phyloP scores from a whole-genome alignment of 2,113 vertebrate genomes.

The Rhinoptilus africanus region DNA sequence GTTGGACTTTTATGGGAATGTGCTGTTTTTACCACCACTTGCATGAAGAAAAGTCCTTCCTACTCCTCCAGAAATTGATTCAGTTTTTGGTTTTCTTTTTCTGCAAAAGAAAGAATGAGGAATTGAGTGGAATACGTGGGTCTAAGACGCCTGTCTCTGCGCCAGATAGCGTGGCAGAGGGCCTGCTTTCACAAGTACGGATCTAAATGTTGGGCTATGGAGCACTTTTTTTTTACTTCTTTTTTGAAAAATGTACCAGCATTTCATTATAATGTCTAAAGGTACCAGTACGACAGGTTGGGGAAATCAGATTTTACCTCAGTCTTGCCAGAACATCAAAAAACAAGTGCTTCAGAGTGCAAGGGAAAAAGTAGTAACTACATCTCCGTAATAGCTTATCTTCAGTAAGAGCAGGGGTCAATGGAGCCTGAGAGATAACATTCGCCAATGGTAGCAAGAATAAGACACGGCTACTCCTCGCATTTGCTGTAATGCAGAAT shows the following conservation, averaged over 20 bases:
- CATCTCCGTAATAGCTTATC: neutral
- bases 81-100: neutral
- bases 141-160: neutral
- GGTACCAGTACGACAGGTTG: neutral
- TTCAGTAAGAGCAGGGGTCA: neutral
- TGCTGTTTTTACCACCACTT: neutral
- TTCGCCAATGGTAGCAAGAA: neutral
- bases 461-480: neutral
- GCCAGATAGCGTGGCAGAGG: neutral
- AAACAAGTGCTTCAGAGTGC: neutral
- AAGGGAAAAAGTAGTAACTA: neutral
- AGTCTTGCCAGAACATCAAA: neutral
- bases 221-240: neutral
- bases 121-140: neutral
- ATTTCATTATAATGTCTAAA: neutral
- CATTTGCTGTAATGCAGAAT: neutral
- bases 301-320: neutral
- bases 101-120: neutral
- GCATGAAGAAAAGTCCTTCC: neutral
- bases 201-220: neutral
- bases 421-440: neutral
- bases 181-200: accelerated
- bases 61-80: neutral
- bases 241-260: neutral
- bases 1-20: neutral